Percentiles rank a stretch among this genome's conserved stretches.
Conservation (phyloP, 2,888 invertebrate species). For the Congeria kusceri region DNA sequence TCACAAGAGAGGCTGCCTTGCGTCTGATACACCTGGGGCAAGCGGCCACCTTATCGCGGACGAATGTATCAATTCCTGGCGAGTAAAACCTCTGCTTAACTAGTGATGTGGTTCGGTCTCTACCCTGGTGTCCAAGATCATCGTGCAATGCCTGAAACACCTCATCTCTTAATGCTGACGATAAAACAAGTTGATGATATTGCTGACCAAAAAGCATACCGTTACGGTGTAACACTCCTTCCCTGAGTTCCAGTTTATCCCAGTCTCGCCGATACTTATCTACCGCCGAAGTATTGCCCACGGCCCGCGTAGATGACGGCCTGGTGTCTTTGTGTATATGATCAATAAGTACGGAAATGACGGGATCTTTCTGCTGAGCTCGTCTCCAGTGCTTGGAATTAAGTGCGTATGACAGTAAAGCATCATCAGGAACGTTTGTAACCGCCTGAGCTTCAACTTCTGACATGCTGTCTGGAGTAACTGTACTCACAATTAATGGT, state of each 20-base stretch:
- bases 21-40: constrained; percentile 8
- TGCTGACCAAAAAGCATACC: constrained; percentile 4
- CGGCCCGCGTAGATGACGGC: constrained; percentile 15
- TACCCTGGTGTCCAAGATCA: constrained; percentile 12
- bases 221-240: constrained; percentile 23
- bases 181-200: neutral
- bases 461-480: neutral
- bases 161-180: constrained; percentile 1
- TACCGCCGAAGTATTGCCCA: neutral
- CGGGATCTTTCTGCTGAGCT: constrained; percentile 4
- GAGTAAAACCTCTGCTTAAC: constrained; percentile 4
- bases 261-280: constrained; percentile 24
- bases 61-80: constrained; percentile 16
- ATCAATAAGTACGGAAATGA: constrained; percentile 5
- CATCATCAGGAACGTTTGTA: neutral
- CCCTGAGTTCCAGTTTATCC: constrained; percentile 22
- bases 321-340: constrained; percentile 24
- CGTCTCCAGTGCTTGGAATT: constrained; percentile 18
- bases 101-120: constrained; percentile 6
- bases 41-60: neutral
- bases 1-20: constrained; percentile 5
- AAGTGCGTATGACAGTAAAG: constrained; percentile 1
- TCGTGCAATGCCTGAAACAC: constrained; percentile 24
- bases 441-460: neutral
- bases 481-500: constrained; percentile 4